phyloP scores from a whole-genome alignment of 2,113 vertebrate species.

The Leiothrix lutea region DNA sequence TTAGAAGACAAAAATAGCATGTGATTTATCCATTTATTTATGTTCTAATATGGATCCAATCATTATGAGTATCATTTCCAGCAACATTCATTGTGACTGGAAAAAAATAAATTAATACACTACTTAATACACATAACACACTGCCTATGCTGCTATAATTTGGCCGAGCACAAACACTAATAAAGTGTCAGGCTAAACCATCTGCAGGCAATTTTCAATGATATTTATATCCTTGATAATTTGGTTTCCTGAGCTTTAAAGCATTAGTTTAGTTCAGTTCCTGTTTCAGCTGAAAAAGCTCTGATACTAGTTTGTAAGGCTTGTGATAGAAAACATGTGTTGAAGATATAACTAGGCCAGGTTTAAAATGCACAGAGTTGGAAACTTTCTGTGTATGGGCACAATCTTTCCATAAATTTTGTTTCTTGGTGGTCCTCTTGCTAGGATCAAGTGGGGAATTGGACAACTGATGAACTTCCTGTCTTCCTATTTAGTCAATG shows the following conservation, averaged over 20 bases:
- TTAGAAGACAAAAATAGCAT: not conserved
- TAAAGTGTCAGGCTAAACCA: conserved; percentile 2
- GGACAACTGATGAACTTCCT: not conserved
- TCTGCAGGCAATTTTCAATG: conserved; percentile 39
- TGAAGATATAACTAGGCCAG: not conserved
- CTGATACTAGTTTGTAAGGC: conserved; percentile 41
- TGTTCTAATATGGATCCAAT: not conserved
- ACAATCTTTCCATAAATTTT: not conserved
- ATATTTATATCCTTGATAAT: conserved; percentile 62
- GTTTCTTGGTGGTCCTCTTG: conserved; percentile 1
- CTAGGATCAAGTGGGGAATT: not conserved
- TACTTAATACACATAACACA: not conserved
- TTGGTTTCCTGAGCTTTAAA: conserved; percentile 65
- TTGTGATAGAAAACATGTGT: conserved; percentile 45
- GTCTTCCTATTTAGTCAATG: not conserved
- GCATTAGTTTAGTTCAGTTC: conserved; percentile 50
- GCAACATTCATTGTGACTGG: not conserved
- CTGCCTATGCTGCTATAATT: not conserved
- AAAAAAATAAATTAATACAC: not conserved
- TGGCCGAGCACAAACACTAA: not conserved
- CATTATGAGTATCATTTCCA: not conserved
- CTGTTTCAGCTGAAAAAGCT: conserved; percentile 51
- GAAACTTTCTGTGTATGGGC: not conserved
- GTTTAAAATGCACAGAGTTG: not conserved
- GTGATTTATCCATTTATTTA: not conserved